phyloP scores from a whole-genome alignment of 2,113 vertebrate genomes.

The Zapus hudsonius region DNA sequence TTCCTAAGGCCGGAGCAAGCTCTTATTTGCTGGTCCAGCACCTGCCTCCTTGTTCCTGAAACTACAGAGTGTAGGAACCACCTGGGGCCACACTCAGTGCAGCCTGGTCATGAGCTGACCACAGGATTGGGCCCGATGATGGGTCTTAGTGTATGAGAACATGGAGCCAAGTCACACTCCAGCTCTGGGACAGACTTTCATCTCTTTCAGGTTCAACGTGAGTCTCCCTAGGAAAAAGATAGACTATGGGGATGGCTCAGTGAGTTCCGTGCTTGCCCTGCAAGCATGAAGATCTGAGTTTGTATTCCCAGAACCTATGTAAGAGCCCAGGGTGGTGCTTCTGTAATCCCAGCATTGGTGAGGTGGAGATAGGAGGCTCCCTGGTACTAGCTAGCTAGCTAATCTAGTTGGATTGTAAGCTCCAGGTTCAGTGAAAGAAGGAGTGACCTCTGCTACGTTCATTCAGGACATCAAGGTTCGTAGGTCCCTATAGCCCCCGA shows the following conservation, averaged over 20 bases:
- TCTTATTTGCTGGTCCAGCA: not conserved
- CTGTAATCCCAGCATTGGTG: too few relatives aligned
- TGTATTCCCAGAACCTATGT: too few relatives aligned
- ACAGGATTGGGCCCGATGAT: fast-evolving
- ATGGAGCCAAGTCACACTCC: not conserved
- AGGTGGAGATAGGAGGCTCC: too few relatives aligned
- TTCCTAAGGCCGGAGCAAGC: not conserved
- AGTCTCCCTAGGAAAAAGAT: not conserved
- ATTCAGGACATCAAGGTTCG: not conserved
- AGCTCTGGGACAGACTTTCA: not conserved
- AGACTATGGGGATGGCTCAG: not conserved
- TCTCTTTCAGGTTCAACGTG: not conserved
- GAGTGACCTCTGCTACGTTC: not conserved
- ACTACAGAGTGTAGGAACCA: not conserved
- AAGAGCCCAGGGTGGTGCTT: too few relatives aligned
- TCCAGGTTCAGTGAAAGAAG: too few relatives aligned
- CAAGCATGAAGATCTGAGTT: too few relatives aligned
- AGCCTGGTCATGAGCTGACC: fast-evolving
- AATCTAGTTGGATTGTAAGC: too few relatives aligned
- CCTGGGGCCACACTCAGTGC: fast-evolving
- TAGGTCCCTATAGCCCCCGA: not conserved
- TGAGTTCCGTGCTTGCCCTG: too few relatives aligned
- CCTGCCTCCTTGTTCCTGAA: too few relatives aligned
- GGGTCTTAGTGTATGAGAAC: not conserved
- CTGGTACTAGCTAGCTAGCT: too few relatives aligned